Evolutionary conservation across 1,140 invertebrate genomes (phyloP), one percentile per base, ranked within the genome.

Genomic region (Geopemphigus sp.): DNA sequence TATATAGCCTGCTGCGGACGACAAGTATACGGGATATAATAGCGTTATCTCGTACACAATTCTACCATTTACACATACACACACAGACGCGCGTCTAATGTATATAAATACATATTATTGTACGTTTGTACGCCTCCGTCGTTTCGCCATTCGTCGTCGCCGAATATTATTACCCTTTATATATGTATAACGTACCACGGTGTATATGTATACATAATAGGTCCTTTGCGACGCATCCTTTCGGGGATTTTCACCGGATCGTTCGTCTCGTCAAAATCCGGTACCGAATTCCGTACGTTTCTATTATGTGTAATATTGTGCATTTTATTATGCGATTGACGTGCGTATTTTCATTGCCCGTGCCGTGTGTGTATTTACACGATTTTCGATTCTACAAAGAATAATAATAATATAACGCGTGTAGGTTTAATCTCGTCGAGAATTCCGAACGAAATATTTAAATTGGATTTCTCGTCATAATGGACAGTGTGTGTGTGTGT

Each of bases 381-480:
- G 22, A 29, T 72, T 53, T 72, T 72, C 47, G 14, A 72, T 72
- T 72, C 54, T 72, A 53, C 24, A 54, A 10, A 19, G n/a, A 54
- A 54, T 4, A 63, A 17, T 15, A n/a, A 63, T 19, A 26, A 61
- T 4, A 61, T 15, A 8, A 53, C 22, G 22, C 22, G 3, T 70
- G 29, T 53, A 32, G 10, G 26, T 72, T 17, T 61, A 29, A 72
- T 29, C 68, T 54, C 68, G 17, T 29, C 24, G 19, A 53, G 24
- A 72, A 68, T 68, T 68, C 24, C 50, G 53, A 68, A 54, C 24
- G 50, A 72, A 72, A 70, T 70, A 70, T 70, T 50, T 70, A 24
- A 70, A 70, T 70, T 70, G 66, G 39, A 70, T 70, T 70, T 70
- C 26, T 24, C 22, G 22, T 50, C 39, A 50, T 66, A 66, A 66